Evolutionary conservation across 2,797 vertebrate species (phyloP).

Genomic region (Aselliscus stoliczkanus): DNA sequence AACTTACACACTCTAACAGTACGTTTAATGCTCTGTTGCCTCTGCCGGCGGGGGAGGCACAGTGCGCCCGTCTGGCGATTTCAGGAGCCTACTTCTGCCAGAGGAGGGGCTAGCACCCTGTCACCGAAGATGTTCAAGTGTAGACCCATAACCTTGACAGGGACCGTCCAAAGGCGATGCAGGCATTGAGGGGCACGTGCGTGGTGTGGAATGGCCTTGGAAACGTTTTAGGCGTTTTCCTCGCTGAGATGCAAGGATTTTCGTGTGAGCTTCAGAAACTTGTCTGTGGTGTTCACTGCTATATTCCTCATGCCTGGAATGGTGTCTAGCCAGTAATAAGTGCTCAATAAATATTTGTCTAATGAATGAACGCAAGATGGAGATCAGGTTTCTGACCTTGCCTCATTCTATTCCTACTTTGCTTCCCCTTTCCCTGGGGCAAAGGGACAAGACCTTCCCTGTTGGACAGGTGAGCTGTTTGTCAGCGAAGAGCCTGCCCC

Average conservation of each 20-base stretch:
- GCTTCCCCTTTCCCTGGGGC: background rate
- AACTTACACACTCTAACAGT: background rate
- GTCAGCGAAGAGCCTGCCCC: background rate
- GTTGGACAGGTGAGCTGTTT: background rate
- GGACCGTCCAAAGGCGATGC: background rate
- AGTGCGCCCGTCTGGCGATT: background rate
- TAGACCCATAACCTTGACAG: background rate
- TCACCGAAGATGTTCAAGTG: no score
- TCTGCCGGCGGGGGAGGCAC: background rate
- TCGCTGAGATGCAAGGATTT: background rate
- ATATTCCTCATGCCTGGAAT: background rate
- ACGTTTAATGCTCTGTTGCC: background rate
- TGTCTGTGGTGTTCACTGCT: background rate
- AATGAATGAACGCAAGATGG: background rate
- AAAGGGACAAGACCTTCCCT: background rate
- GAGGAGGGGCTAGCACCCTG: background rate
- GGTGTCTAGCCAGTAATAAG: background rate
- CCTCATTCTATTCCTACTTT: background rate
- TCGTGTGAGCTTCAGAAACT: background rate
- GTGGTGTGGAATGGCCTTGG: background rate
- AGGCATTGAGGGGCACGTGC: fast-evolving
- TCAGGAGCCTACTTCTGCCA: background rate
- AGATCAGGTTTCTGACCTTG: background rate
- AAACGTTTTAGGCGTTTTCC: background rate
- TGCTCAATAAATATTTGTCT: background rate